Conservation (phyloP, 1,140 invertebrate species). For the Drosophila trapezifrons region DNA sequence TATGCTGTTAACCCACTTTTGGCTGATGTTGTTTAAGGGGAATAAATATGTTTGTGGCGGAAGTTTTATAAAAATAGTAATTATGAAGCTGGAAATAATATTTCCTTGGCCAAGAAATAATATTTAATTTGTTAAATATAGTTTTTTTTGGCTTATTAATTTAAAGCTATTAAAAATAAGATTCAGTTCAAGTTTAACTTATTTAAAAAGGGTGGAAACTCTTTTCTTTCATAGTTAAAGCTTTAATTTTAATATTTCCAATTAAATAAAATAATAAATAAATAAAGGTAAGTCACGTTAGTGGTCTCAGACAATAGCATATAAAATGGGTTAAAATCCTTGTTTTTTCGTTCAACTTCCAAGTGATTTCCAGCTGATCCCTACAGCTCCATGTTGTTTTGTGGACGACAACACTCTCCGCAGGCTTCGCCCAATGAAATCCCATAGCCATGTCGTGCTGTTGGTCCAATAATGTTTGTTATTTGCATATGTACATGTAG, state of each 20-base stretch:
- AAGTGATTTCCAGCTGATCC: slow-evolving; percentile 8
- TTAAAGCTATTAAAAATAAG: no score
- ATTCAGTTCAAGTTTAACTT: no score
- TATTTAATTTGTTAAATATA: not conserved
- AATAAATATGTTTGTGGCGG: not conserved
- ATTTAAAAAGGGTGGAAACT: not conserved
- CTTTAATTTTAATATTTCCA: not conserved
- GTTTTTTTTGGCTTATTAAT: not conserved
- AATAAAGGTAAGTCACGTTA: no score
- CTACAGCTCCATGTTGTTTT: not conserved
- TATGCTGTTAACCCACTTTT: slow-evolving; percentile 6
- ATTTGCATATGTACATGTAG: slow-evolving; percentile 54
- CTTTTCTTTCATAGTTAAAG: not conserved
- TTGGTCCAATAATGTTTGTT: slow-evolving; percentile 43
- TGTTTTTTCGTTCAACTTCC: not conserved
- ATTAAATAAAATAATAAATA: not conserved
- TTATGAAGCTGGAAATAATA: not conserved
- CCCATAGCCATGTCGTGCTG: slow-evolving; percentile 18
- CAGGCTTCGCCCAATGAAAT: not conserved
- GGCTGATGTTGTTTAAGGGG: not conserved
- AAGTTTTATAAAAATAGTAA: not conserved
- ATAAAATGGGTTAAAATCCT: not conserved
- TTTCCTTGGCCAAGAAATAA: not conserved
- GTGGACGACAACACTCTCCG: not conserved
- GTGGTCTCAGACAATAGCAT: no score